phyloP scores from a whole-genome alignment of 2,113 vertebrate genomes.

The Clarias batrachus region DNA sequence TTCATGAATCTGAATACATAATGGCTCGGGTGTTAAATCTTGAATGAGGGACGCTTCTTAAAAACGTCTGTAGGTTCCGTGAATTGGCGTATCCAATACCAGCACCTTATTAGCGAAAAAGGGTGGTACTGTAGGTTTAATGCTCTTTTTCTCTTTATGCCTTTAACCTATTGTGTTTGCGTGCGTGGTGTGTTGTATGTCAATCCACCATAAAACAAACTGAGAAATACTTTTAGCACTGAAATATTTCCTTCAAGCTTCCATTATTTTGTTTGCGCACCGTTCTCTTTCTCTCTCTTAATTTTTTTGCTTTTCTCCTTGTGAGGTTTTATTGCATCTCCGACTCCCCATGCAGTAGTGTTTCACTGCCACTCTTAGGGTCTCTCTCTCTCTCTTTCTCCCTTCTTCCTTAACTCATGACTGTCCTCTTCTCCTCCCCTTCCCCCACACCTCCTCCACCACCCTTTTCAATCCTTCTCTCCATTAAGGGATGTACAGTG shows the following conservation, averaged over 20 bases:
- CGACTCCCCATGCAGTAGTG: not conserved
- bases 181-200: not conserved
- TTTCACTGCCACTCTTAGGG: conserved; percentile 22
- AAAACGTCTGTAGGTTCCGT: not conserved
- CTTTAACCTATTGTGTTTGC: not conserved
- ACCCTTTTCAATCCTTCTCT: conserved; percentile 24
- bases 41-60: not conserved
- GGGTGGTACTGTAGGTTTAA: not conserved
- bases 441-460: conserved; percentile 23
- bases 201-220: not conserved
- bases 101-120: not conserved
- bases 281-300: conserved; percentile 6
- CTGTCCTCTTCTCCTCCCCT: conserved; percentile 26
- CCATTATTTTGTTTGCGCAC: conserved; percentile 23
- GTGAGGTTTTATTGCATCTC: conserved; percentile 16
- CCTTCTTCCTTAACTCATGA: conserved; percentile 44
- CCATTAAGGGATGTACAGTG: conserved; percentile 43
- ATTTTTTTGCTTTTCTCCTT: not conserved
- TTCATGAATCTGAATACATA: not conserved
- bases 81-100: not conserved
- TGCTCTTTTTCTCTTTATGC: not conserved
- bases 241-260: conserved; percentile 37
- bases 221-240: conserved; percentile 47
- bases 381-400: conserved; percentile 23
- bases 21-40: not conserved